These are phyloP conservation scores for Ectropis grisescens DNA, from an alignment of 1,140 invertebrate species.

Conservation along the genomic window DNA sequence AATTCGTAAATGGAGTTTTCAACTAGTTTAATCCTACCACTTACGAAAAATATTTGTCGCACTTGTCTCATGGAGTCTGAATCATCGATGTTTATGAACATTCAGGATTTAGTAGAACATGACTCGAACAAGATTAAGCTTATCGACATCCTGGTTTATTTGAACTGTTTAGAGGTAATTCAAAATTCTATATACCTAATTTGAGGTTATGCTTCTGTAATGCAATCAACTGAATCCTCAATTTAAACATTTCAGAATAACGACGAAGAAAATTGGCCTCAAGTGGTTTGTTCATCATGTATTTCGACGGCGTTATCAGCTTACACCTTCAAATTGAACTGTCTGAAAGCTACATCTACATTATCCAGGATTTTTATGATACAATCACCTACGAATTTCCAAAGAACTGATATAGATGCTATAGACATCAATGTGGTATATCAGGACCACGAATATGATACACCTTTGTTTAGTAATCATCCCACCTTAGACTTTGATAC, in stretches of 20 bases:
- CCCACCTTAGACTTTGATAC: slow-evolving; percentile 38
- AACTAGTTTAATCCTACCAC: slow-evolving; percentile 37
- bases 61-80: slow-evolving; percentile 50
- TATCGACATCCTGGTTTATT: slow-evolving; percentile 54
- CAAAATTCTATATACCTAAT: too few species aligned
- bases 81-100: slow-evolving; percentile 44
- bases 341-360: slow-evolving; percentile 51
- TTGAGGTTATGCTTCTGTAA: too few species aligned
- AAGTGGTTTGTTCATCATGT: slow-evolving; percentile 52
- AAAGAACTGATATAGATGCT: slow-evolving; percentile 41
- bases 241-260: slow-evolving; percentile 62
- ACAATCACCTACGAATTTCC: slow-evolving; percentile 32
- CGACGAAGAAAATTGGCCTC: slow-evolving; percentile 62
- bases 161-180: slow-evolving; percentile 53
- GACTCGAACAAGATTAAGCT: slow-evolving; percentile 56
- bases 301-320: slow-evolving; percentile 45
- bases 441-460: slow-evolving; percentile 61
- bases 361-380: slow-evolving; percentile 46
- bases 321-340: slow-evolving; percentile 55
- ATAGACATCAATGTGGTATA: slow-evolving; percentile 64
- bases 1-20: slow-evolving; percentile 44
- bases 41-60: slow-evolving; percentile 50
- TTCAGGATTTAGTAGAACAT: slow-evolving; percentile 55
- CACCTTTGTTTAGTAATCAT: slow-evolving; percentile 44
- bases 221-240: too few species aligned